Evolutionary conservation across 1,140 invertebrate genomes (phyloP).

Genomic region (Grapholita molesta): DNA sequence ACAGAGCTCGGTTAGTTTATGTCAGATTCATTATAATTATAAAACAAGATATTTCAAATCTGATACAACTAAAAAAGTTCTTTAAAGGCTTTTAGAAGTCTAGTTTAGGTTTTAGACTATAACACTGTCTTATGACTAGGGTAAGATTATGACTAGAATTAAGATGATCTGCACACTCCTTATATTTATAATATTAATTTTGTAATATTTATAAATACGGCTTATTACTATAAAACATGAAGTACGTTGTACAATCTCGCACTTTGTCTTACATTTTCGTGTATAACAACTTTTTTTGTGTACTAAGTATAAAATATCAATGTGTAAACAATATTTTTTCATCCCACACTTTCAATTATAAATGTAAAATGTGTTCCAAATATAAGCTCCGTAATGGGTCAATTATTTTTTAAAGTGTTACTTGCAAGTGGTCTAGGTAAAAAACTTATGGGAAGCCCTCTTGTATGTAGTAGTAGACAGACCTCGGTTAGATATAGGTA

Average conservation of each 20-base stretch:
- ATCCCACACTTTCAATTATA: background rate
- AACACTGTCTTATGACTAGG: constrained; percentile 10
- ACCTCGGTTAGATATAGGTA: no score
- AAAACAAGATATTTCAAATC: no score
- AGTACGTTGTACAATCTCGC: background rate
- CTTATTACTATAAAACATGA: background rate
- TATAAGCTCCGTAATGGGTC: background rate
- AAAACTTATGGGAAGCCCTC: no score
- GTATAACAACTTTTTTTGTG: no score
- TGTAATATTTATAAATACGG: background rate
- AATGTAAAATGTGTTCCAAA: background rate
- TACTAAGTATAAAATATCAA: background rate
- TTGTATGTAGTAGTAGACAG: no score
- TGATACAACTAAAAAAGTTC: background rate
- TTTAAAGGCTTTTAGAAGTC: background rate
- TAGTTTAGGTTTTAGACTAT: background rate
- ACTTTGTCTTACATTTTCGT: background rate
- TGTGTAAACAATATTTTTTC: background rate
- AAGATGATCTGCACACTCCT: background rate
- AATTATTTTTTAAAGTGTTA: constrained; percentile 3
- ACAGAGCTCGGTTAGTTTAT: background rate
- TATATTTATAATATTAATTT: background rate
- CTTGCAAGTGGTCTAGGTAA: no score
- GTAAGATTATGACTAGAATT: background rate
- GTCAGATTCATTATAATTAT: no score